Base-by-base conservation (phyloP, 2,888 invertebrate species). In the Bugula neritina region DNA sequence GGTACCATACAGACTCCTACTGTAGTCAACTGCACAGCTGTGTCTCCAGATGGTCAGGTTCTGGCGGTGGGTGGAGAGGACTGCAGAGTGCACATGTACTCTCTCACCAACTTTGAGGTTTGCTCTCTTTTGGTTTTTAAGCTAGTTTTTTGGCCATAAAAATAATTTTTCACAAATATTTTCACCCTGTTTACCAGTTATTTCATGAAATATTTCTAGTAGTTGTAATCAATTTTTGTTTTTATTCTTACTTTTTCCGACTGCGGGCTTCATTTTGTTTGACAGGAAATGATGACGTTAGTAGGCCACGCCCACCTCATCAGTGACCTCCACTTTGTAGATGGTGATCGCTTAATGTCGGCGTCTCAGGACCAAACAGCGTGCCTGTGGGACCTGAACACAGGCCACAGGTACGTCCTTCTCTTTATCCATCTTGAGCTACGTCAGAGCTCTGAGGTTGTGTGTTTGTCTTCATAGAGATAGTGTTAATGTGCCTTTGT, bases 251-350 rank as follows among this genome's bases (percentile, higher is more conserved):
- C 21, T n/a, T n/a, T n/a, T n/a, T n/a, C n/a, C n/a, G n/a, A n/a
- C n/a, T n/a, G n/a, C n/a, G n/a, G n/a, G n/a, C n/a, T n/a, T n/a
- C n/a, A n/a, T n/a, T 43, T 57, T n/a, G 23, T 71, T 27, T 72
- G 76, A 2, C 76, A 80, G 81, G 82, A 82, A 74, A 29, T 78
- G 69, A 74, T 75, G 57, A 78, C 75, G 52, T 81, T 79, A 73
- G 77, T 76, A 71, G 83, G 83, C 21, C 83, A 83, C 74, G 77
- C 81, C 27, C 79, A 79, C 73, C 75, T 75, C 27, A 78, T 84
- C 17, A 78, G 81, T 25, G 80, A 77, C 71, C 77, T 84, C n/a
- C 81, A 81, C 74, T 84, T 83, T 77, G 79, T 79, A 27, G 80
- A 79, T 2, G 75, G 74, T 13, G 71, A 74, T 1, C 74, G 77